A percentile compares a stretch with the other conserved stretches of the same genome.
Evolutionary conservation across 2,113 vertebrate species (phyloP).

Genomic region (Hirundichthys speculiger): DNA sequence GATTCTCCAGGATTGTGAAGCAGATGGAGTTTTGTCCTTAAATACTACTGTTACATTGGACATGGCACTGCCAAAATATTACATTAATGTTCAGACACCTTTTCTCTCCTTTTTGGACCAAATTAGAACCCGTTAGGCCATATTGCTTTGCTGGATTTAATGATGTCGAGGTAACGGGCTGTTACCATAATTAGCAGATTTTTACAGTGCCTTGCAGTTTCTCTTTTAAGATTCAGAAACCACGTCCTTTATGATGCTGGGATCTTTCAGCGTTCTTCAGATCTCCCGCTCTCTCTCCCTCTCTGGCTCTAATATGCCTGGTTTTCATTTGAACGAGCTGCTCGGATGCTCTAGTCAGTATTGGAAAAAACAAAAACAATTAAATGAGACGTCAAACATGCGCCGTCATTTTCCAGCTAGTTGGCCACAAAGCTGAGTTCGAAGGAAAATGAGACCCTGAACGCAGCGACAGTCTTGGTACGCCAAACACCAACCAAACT

Average conservation of each 20-base stretch:
- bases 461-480: constrained; percentile 39
- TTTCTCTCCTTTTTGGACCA: constrained; percentile 69
- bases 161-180: constrained; percentile 69
- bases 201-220: constrained; percentile 80
- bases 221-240: constrained; percentile 46
- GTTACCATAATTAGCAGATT: constrained; percentile 70
- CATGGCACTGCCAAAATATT: constrained; percentile 71
- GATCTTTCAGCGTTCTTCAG: constrained; percentile 28
- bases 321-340: constrained; percentile 15
- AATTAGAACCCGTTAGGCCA: constrained; percentile 64
- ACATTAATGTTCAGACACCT: constrained; percentile 36
- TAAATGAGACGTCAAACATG: background rate
- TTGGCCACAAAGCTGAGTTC: constrained; percentile 4
- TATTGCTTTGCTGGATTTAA: constrained; percentile 56
- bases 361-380: constrained; percentile 27
- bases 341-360: constrained; percentile 23
- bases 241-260: constrained; percentile 39
- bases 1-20: constrained; percentile 42
- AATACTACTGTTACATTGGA: constrained; percentile 36
- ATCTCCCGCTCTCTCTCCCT: background rate
- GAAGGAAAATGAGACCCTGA: constrained; percentile 39
- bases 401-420: background rate
- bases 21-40: constrained; percentile 13
- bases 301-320: constrained; percentile 13
- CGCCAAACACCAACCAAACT: constrained; percentile 61